phyloP scores from a whole-genome alignment of 2,888 invertebrate species.

The Temnothorax ravouxi region DNA sequence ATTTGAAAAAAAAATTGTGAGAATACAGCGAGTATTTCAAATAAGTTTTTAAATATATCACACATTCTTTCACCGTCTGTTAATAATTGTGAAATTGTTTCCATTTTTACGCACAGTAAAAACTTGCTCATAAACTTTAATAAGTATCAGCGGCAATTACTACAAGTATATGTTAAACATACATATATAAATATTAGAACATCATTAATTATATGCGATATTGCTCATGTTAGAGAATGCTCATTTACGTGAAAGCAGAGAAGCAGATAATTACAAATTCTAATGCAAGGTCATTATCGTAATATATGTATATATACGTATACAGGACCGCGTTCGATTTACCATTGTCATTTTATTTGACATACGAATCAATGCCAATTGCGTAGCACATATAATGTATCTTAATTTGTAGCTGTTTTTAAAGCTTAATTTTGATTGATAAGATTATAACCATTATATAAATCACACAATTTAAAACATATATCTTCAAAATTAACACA shows the following conservation, averaged over 20 bases:
- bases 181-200: neutral
- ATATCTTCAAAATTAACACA: neutral
- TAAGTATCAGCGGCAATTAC: neutral
- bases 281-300: constrained; percentile 57
- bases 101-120: neutral
- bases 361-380: constrained; percentile 69
- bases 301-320: constrained; percentile 53
- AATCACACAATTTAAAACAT: constrained; percentile 14
- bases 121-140: neutral
- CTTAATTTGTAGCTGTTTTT: constrained; percentile 70
- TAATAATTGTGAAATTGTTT: neutral
- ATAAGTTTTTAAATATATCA: neutral
- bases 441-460: neutral
- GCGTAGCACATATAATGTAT: constrained; percentile 71
- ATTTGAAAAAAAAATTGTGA: neutral
- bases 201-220: constrained; percentile 26
- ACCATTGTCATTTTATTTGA: constrained; percentile 69
- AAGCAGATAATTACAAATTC: constrained; percentile 45
- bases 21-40: too few relatives aligned
- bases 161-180: neutral
- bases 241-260: neutral
- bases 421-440: constrained; percentile 70
- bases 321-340: constrained; percentile 68
- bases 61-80: neutral
- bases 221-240: constrained; percentile 16